phyloP scores from a whole-genome alignment of 1,140 invertebrate genomes.

The Gryon sp. region DNA sequence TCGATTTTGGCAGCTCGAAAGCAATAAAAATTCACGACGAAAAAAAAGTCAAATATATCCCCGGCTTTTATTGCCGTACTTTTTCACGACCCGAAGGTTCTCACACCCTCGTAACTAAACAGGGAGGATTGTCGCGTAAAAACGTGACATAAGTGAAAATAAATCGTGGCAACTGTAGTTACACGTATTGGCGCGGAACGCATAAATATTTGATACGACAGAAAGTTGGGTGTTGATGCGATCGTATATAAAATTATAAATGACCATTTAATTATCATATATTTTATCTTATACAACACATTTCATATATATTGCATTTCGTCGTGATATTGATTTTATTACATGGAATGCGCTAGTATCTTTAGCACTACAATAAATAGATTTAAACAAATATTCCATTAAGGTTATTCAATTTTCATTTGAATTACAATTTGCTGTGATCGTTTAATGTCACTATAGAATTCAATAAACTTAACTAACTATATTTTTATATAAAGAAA shows the following conservation, averaged over 20 bases:
- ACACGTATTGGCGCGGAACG: slow-evolving; percentile 1
- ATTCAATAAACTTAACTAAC: too few species aligned
- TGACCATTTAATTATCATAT: not conserved
- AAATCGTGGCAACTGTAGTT: slow-evolving; percentile 22
- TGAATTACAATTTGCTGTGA: too few species aligned
- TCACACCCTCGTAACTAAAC: slow-evolving; percentile 7
- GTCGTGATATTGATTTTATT: too few species aligned
- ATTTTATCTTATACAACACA: too few species aligned
- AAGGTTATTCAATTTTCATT: too few species aligned
- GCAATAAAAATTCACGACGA: slow-evolving; percentile 17
- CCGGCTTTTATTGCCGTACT: slow-evolving; percentile 36
- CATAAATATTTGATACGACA: slow-evolving; percentile 15
- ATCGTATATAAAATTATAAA: not conserved
- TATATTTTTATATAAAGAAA: too few species aligned
- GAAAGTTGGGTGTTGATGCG: not conserved
- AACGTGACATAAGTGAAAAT: slow-evolving; percentile 47
- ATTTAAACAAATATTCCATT: too few species aligned
- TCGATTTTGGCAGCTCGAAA: not conserved
- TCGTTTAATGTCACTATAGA: too few species aligned
- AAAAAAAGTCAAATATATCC: slow-evolving; percentile 34
- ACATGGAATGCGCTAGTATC: too few species aligned
- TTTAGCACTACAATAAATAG: too few species aligned
- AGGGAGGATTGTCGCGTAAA: slow-evolving; percentile 7
- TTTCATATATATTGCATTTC: too few species aligned
- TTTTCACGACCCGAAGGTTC: slow-evolving; percentile 22